Percentiles rank a stretch among this genome's conserved stretches.
Evolutionary conservation across 2,113 vertebrate genomes (phyloP).

Genomic region (Cranoglanis bouderius): DNA sequence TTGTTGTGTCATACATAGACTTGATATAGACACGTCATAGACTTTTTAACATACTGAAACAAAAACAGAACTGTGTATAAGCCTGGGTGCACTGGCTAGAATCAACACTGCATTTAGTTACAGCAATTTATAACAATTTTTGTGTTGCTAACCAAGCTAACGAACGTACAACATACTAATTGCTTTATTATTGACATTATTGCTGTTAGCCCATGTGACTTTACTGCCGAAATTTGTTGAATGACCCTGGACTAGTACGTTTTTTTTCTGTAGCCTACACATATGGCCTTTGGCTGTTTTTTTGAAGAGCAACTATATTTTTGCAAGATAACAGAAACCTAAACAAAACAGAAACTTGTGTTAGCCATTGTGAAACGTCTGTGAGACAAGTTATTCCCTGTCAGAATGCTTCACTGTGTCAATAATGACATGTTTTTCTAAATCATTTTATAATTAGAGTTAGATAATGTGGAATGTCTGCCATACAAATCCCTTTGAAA

Average conservation of each 20-base stretch:
- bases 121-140: background rate
- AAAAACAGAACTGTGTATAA: background rate
- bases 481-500: background rate
- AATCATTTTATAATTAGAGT: background rate
- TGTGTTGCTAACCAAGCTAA: background rate
- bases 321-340: background rate
- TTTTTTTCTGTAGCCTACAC: background rate
- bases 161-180: background rate
- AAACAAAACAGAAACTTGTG: too few relatives aligned
- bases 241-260: too few relatives aligned
- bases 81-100: background rate
- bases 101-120: background rate
- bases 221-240: too few relatives aligned
- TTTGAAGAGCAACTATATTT: background rate
- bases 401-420: background rate
- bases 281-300: background rate
- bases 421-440: background rate
- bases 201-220: background rate
- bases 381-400: background rate
- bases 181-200: background rate
- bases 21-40: too few relatives aligned
- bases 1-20: background rate
- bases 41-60: background rate
- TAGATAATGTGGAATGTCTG: background rate
- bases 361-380: background rate